Evolutionary conservation across 2,888 invertebrate genomes (phyloP).

Genomic region (Cremastinae sp.): DNA sequence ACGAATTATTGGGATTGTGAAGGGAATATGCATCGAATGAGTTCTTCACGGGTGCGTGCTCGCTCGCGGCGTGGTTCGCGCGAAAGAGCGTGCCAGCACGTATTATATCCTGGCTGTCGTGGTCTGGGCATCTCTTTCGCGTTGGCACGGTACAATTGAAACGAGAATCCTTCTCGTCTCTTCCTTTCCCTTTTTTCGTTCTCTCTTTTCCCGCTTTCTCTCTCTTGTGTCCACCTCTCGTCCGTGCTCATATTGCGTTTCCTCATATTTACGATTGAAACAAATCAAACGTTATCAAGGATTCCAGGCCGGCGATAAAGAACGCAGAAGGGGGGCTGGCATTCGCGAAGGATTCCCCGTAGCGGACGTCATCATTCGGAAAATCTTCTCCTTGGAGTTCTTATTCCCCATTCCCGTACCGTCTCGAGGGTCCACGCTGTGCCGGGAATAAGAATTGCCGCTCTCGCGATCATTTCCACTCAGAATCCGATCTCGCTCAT

Average conservation of each 20-base stretch:
- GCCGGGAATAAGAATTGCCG: slow-evolving; percentile 55
- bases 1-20: slow-evolving; percentile 41
- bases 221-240: slow-evolving; percentile 34
- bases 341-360: slow-evolving; percentile 71
- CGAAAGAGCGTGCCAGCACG: slow-evolving; percentile 55
- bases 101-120: slow-evolving; percentile 40
- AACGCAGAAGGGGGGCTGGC: slow-evolving; percentile 78
- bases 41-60: slow-evolving; percentile 24
- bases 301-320: slow-evolving; percentile 79
- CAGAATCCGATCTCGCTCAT: slow-evolving; percentile 20
- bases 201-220: neutral
- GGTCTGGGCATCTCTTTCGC: slow-evolving; percentile 14
- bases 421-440: slow-evolving; percentile 56
- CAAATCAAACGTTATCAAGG: slow-evolving; percentile 80
- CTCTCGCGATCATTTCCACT: slow-evolving; percentile 33
- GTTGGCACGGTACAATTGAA: slow-evolving; percentile 60
- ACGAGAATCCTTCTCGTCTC: slow-evolving; percentile 30
- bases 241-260: slow-evolving; percentile 68
- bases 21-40: slow-evolving; percentile 42
- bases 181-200: too few species aligned
- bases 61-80: slow-evolving; percentile 14
- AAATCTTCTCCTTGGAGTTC: slow-evolving; percentile 67
- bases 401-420: slow-evolving; percentile 48
- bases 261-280: slow-evolving; percentile 79
- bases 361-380: slow-evolving; percentile 68